Evolutionary conservation across 2,797 vertebrate species (phyloP).

Genomic region (Choloepus didactylus): DNA sequence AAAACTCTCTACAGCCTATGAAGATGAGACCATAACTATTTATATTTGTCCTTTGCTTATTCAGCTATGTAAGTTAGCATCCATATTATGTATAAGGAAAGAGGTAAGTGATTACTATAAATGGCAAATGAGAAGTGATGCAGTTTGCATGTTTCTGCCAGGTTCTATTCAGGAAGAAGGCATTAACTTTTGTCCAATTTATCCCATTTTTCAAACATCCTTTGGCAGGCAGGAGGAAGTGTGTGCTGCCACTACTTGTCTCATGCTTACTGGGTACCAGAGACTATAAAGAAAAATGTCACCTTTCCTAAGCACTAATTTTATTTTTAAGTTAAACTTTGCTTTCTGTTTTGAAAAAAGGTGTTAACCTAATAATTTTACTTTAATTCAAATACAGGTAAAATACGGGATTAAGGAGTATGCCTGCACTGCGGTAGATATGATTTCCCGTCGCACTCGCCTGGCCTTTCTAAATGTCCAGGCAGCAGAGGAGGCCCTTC

Average conservation of each 20-base stretch:
- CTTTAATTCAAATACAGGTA: constrained; percentile 88
- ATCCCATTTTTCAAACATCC: constrained; percentile 15
- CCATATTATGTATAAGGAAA: neutral
- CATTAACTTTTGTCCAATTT: neutral
- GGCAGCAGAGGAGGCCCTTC: constrained; percentile 97
- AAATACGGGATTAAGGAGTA: constrained; percentile 96
- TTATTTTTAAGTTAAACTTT: constrained; percentile 11
- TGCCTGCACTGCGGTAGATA: constrained; percentile 95
- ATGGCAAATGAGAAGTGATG: constrained; percentile 35
- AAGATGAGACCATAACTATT: neutral
- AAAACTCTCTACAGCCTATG: constrained; percentile 25
- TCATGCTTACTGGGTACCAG: neutral
- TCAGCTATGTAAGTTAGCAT: neutral
- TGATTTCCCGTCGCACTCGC: constrained; percentile 95
- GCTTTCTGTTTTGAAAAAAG: constrained; percentile 12
- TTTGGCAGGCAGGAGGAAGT: neutral
- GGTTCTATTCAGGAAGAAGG: neutral
- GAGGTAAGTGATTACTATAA: neutral
- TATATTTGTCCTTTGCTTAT: neutral
- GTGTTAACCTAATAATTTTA: neutral
- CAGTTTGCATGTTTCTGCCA: neutral
- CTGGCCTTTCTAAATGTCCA: constrained; percentile 98
- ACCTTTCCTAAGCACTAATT: neutral
- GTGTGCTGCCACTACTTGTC: neutral
- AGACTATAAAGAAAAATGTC: constrained; percentile 14